A percentile compares a stretch with the other conserved stretches of the same genome.
phyloP scores from a whole-genome alignment of 2,888 invertebrate genomes.

The Uropetala carovei region DNA sequence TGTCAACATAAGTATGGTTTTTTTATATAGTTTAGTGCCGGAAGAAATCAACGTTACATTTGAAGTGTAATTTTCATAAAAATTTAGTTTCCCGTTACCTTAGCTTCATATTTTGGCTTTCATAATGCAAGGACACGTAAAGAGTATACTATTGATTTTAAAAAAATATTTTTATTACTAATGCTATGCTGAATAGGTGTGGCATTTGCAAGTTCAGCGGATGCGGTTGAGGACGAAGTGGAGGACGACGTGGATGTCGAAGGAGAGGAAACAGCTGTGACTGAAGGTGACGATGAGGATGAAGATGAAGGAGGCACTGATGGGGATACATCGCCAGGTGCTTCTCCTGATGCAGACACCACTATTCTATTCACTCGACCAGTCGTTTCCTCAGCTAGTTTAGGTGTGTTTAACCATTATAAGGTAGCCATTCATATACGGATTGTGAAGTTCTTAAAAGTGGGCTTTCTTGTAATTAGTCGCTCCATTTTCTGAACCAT shows the following conservation, averaged over 20 bases:
- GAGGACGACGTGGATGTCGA: slow-evolving; percentile 79
- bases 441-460: not conserved
- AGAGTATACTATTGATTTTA: not conserved
- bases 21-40: not conserved
- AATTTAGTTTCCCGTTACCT: too few relatives aligned
- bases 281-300: slow-evolving; percentile 78
- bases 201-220: slow-evolving; percentile 72
- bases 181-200: not conserved
- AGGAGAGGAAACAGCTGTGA: slow-evolving; percentile 75
- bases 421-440: not conserved
- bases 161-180: not conserved
- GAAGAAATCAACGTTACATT: not conserved
- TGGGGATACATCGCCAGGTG: slow-evolving; percentile 73
- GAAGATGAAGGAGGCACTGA: slow-evolving; percentile 78
- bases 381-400: slow-evolving; percentile 75
- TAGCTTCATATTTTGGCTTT: not conserved
- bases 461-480: not conserved
- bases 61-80: not conserved
- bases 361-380: slow-evolving; percentile 93
- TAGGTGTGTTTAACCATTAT: not conserved
- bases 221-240: slow-evolving; percentile 83
- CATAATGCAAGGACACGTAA: not conserved
- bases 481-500: too few relatives aligned
- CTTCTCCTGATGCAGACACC: slow-evolving; percentile 95
- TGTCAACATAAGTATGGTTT: not conserved